These are phyloP conservation scores for Porites rus DNA, from an alignment of 92 coral and sea anemone genomes.

Conservation along the genomic window DNA sequence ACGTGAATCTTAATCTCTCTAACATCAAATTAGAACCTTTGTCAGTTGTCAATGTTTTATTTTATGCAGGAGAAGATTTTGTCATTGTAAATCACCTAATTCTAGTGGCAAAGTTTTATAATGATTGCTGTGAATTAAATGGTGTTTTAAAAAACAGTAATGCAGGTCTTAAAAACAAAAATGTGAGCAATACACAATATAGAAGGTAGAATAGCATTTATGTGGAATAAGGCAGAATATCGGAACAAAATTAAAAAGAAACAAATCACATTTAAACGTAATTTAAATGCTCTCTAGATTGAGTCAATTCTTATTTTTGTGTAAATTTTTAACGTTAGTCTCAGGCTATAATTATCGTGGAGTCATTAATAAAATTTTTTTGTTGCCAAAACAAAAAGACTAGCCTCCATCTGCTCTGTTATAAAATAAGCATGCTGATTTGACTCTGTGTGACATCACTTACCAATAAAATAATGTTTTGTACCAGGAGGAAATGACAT, in stretches of 20 bases:
- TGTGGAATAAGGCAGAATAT: neutral
- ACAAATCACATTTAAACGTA: neutral
- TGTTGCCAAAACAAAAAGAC: no score
- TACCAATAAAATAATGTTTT: constrained; percentile 76
- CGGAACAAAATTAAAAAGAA: neutral
- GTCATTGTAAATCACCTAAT: neutral
- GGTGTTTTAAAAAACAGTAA: neutral
- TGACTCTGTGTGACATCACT: neutral
- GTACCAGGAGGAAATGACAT: constrained; percentile 67
- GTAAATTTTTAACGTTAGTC: no score
- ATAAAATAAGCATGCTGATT: neutral
- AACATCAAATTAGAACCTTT: neutral
- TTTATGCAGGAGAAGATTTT: neutral
- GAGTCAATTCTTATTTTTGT: no score
- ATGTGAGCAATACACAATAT: neutral
- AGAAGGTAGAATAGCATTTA: neutral
- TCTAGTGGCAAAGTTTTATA: neutral
- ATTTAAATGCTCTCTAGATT: neutral
- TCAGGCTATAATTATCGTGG: no score
- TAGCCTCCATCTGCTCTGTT: no score
- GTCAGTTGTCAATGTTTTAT: neutral
- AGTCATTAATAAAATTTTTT: no score
- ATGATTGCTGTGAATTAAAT: neutral
- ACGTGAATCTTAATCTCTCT: no score
- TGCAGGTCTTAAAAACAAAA: neutral